A percentile compares a stretch with the other conserved stretches of the same genome.
These are phyloP conservation scores for Listrodromus nycthemerus DNA, from an alignment of 2,888 invertebrate genomes.

Conservation along the genomic window DNA sequence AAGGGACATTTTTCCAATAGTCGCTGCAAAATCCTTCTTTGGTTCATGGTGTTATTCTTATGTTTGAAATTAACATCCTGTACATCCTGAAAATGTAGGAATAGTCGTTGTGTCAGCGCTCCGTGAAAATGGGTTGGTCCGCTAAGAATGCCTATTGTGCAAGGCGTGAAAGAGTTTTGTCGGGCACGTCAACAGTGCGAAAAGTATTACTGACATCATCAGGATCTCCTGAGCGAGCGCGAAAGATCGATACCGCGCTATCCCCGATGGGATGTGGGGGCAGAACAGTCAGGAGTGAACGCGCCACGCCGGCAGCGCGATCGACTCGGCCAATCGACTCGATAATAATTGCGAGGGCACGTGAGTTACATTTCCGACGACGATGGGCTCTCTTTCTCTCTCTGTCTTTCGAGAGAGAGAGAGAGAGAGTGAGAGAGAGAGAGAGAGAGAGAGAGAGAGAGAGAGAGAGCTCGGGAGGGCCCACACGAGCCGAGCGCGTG, in stretches of 20 bases:
- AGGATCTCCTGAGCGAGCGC: constrained; percentile 27
- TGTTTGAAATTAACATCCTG: no score
- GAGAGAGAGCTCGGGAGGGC: constrained; percentile 28
- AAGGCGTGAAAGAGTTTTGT: not conserved
- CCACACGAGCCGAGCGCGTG: constrained; percentile 20
- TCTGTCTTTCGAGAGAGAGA: no score
- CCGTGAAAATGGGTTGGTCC: no score
- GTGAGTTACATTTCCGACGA: constrained; percentile 65
- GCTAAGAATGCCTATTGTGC: not conserved
- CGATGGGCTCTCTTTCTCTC: constrained; percentile 17
- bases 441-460: no score
- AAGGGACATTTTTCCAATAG: no score
- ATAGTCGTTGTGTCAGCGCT: no score
- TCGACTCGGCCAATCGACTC: constrained; percentile 54
- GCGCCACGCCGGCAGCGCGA: constrained; percentile 36
- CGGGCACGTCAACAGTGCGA: constrained; percentile 36
- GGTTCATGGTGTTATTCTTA: no score
- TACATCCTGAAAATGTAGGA: no score
- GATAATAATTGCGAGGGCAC: constrained; percentile 65
- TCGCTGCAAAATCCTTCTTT: no score
- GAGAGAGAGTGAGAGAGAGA: no score
- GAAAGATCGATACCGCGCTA: constrained; percentile 25
- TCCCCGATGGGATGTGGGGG: constrained; percentile 36
- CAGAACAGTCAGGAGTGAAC: constrained; percentile 8
- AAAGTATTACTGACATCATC: constrained; percentile 49